Percentiles rank a stretch among this genome's conserved stretches.
phyloP scores from a whole-genome alignment of 2,888 invertebrate species.

The Phortica magna region DNA sequence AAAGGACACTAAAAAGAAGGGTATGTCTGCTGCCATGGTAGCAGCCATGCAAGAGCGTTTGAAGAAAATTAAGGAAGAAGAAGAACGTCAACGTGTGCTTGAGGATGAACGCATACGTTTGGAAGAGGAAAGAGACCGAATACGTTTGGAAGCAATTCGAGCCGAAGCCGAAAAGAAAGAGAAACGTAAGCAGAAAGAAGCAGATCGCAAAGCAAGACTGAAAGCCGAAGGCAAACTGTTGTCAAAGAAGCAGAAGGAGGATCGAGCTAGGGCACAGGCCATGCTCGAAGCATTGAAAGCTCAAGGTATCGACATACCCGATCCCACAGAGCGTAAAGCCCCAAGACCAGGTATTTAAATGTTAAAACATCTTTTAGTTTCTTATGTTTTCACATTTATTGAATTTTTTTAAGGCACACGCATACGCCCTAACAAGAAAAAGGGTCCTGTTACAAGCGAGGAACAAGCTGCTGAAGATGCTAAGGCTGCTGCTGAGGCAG shows the following conservation, averaged over 20 bases:
- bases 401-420: conserved; percentile 81
- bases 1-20: conserved; percentile 80
- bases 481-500: conserved; percentile 74
- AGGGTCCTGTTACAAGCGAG: conserved; percentile 79
- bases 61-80: conserved; percentile 93
- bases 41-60: conserved; percentile 95
- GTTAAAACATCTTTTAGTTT: background rate
- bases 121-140: conserved; percentile 86
- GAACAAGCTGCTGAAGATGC: conserved; percentile 69
- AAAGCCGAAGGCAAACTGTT: conserved; percentile 98
- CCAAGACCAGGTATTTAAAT: conserved; percentile 78
- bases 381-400: background rate
- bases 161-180: conserved; percentile 93
- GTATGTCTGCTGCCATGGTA: conserved; percentile 91
- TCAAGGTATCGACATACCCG: conserved; percentile 90
- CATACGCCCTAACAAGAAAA: conserved; percentile 85
- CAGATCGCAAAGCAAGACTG: conserved; percentile 92
- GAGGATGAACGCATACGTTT: conserved; percentile 89
- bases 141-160: conserved; percentile 86
- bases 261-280: conserved; percentile 91
- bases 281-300: conserved; percentile 93
- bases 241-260: conserved; percentile 95
- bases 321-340: conserved; percentile 82
- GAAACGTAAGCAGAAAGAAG: conserved; percentile 93
- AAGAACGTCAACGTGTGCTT: conserved; percentile 85